Percentiles rank a stretch among this genome's conserved stretches.
These are phyloP conservation scores for Thecocarcelia acutangulata DNA, from an alignment of 2,888 invertebrate genomes.

Conservation along the genomic window DNA sequence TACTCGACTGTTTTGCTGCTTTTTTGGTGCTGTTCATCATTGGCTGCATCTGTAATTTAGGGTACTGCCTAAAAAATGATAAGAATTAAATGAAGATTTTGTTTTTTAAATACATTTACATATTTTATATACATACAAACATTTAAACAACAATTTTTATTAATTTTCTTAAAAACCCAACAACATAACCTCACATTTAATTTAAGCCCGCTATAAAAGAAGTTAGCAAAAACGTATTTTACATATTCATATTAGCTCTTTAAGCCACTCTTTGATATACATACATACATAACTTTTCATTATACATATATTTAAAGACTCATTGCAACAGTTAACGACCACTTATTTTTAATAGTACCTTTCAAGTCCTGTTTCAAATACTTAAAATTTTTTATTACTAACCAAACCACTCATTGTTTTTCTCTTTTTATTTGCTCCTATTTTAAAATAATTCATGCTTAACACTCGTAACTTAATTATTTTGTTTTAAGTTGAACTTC, in stretches of 20 bases:
- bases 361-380: not conserved
- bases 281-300: not conserved
- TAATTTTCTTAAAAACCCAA: constrained; percentile 45
- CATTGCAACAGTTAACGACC: too few relatives aligned
- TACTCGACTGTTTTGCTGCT: constrained; percentile 64
- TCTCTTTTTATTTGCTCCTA: too few relatives aligned
- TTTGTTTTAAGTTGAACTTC: too few relatives aligned
- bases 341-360: not conserved
- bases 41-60: constrained; percentile 79
- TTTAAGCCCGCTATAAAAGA: constrained; percentile 19
- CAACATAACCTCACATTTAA: constrained; percentile 33
- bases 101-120: constrained; percentile 15
- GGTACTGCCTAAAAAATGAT: constrained; percentile 80
- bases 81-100: constrained; percentile 72
- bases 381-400: too few relatives aligned
- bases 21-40: constrained; percentile 72
- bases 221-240: not conserved
- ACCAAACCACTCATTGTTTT: too few relatives aligned
- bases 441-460: too few relatives aligned
- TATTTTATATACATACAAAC: constrained; percentile 55
- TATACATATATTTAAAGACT: too few relatives aligned
- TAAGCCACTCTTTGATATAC: constrained; percentile 27
- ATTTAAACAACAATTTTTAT: constrained; percentile 60
- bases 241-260: not conserved
- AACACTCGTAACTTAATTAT: too few relatives aligned